These are phyloP conservation scores for Leptodactylus fallax DNA, from an alignment of 2,797 vertebrate genomes.

Conservation along the genomic window DNA sequence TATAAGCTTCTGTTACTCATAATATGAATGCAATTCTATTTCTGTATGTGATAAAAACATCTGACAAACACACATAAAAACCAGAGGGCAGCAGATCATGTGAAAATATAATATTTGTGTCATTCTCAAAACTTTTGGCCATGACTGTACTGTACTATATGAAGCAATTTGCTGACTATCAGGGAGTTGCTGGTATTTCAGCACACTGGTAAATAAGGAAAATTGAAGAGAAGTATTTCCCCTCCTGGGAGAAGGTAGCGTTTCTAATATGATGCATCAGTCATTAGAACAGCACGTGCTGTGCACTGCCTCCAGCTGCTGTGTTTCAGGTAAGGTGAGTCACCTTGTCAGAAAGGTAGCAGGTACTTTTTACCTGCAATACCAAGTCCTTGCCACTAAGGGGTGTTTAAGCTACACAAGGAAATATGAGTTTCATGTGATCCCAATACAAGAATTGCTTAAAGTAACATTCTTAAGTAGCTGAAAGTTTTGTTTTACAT, in stretches of 20 bases:
- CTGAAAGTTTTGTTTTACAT: no score
- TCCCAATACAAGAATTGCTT: no score
- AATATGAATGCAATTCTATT: no score
- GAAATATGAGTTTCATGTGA: neutral
- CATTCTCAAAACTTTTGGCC: no score
- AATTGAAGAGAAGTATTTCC: slow-evolving; percentile 2
- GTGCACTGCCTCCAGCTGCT: neutral
- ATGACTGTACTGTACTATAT: neutral
- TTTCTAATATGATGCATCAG: neutral
- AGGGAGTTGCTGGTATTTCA: slow-evolving; percentile 19
- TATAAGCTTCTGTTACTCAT: no score
- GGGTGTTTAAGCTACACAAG: neutral
- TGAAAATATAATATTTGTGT: no score
- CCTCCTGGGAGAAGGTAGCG: neutral
- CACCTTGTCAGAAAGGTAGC: neutral
- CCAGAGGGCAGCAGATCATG: no score
- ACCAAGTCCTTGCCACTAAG: neutral
- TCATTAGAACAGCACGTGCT: slow-evolving; percentile 21
- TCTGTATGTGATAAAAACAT: no score
- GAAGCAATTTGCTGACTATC: neutral
- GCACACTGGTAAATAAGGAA: neutral
- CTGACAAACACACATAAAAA: no score
- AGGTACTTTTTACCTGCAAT: neutral
- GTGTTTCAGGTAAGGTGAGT: neutral
- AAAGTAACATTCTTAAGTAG: neutral